Conservation (phyloP, 2,888 invertebrate species). For the Zygogramma bicolorata region DNA sequence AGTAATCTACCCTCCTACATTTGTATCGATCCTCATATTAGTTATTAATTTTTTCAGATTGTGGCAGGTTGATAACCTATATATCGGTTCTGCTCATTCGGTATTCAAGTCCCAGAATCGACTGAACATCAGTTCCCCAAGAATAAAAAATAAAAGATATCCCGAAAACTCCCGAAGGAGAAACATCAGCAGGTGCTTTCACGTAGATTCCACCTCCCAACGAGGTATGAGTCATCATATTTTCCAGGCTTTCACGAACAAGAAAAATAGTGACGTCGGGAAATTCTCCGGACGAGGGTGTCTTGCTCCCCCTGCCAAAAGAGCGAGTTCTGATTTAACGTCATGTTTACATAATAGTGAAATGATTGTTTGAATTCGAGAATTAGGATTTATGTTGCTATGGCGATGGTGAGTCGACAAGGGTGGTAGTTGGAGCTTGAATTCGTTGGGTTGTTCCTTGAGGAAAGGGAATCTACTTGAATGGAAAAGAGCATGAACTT, state of each 20-base stretch:
- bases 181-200: not conserved
- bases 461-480: not conserved
- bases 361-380: constrained; percentile 21
- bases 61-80: too few species aligned
- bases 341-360: constrained; percentile 18
- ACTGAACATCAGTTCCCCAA: not conserved
- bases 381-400: constrained; percentile 21
- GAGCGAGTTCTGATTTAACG: constrained; percentile 21
- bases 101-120: not conserved
- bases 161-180: not conserved
- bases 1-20: too few species aligned
- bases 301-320: constrained; percentile 24
- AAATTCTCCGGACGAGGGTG: constrained; percentile 26
- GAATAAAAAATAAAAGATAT: not conserved
- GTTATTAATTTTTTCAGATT: too few species aligned
- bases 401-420: constrained; percentile 3
- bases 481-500: not conserved
- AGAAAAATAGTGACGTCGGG: constrained; percentile 30
- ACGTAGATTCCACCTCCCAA: not conserved
- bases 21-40: too few species aligned
- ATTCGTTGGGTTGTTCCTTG: too few species aligned
- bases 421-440: constrained; percentile 3
- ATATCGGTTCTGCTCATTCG: too few species aligned
- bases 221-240: not conserved
- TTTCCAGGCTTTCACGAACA: constrained; percentile 18